phyloP scores from a whole-genome alignment of 2,888 invertebrate species.

The Acleris laterana region DNA sequence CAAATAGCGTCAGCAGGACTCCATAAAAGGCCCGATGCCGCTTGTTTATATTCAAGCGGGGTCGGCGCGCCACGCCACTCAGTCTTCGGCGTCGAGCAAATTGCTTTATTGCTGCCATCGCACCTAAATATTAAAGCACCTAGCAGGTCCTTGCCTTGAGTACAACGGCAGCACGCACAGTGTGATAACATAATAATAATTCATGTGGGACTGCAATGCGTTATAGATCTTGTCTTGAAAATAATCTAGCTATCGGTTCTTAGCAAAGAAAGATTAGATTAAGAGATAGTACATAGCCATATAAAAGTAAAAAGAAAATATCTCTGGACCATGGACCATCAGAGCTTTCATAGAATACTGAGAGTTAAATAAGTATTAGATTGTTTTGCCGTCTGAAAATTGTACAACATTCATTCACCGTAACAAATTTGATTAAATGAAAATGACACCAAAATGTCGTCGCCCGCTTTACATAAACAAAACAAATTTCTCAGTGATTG shows the following conservation, averaged over 20 bases:
- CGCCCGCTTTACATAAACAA: slow-evolving; percentile 31
- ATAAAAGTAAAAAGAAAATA: too few relatives aligned
- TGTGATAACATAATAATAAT: too few relatives aligned
- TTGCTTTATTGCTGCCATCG: slow-evolving; percentile 69
- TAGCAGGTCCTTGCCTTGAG: slow-evolving; percentile 21
- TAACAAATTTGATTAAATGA: slow-evolving; percentile 10
- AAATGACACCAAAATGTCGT: slow-evolving; percentile 16
- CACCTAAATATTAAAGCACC: slow-evolving; percentile 62
- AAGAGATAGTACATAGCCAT: too few relatives aligned
- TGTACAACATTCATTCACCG: background rate
- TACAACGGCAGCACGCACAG: too few relatives aligned
- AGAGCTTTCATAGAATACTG: too few relatives aligned
- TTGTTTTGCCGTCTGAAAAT: background rate
- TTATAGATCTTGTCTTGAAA: too few relatives aligned
- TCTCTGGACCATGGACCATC: too few relatives aligned
- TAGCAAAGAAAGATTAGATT: too few relatives aligned
- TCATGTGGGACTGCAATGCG: too few relatives aligned
- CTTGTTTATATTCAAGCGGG: slow-evolving; percentile 76
- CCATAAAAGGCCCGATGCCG: slow-evolving; percentile 45
- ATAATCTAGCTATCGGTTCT: too few relatives aligned
- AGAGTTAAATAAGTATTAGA: too few relatives aligned
- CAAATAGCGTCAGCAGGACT: background rate
- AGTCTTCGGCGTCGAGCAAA: slow-evolving; percentile 65
- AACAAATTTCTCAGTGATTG: slow-evolving; percentile 29
- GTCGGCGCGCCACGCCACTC: slow-evolving; percentile 54